These are phyloP conservation scores for Eristalinus sepulchralis DNA, from an alignment of 2,888 invertebrate genomes.

Conservation along the genomic window DNA sequence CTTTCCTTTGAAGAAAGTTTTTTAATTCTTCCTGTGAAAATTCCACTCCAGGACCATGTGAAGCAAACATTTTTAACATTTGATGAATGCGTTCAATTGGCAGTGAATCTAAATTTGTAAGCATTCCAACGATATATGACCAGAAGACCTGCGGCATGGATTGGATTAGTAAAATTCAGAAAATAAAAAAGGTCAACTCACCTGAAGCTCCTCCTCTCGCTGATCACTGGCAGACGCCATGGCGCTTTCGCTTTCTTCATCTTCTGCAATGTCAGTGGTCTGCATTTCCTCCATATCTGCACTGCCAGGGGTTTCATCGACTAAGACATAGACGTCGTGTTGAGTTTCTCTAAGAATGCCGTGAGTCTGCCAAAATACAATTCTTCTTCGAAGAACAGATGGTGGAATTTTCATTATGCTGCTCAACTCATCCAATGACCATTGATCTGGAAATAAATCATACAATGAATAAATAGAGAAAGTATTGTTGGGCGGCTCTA, in stretches of 20 bases:
- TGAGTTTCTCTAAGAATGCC: constrained; percentile 90
- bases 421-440: constrained; percentile 93
- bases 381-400: constrained; percentile 91
- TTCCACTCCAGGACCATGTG: constrained; percentile 94
- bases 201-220: constrained; percentile 95
- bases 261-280: constrained; percentile 87
- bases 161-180: background rate
- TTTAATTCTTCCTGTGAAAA: constrained; percentile 93
- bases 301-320: constrained; percentile 85
- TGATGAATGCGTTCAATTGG: constrained; percentile 96
- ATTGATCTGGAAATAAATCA: constrained; percentile 83
- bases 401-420: constrained; percentile 93
- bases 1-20: constrained; percentile 95
- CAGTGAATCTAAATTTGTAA: constrained; percentile 95
- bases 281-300: constrained; percentile 82
- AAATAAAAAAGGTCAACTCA: constrained; percentile 73
- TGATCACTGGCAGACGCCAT: constrained; percentile 98
- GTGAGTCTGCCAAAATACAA: constrained; percentile 97
- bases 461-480: background rate
- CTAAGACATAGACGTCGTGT: constrained; percentile 87
- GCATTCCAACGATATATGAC: constrained; percentile 98
- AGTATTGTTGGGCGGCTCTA: constrained; percentile 74
- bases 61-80: constrained; percentile 98
- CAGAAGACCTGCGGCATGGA: constrained; percentile 85
- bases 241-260: constrained; percentile 95